phyloP scores from a whole-genome alignment of 1,140 invertebrate species.

The Orchestia grillus region DNA sequence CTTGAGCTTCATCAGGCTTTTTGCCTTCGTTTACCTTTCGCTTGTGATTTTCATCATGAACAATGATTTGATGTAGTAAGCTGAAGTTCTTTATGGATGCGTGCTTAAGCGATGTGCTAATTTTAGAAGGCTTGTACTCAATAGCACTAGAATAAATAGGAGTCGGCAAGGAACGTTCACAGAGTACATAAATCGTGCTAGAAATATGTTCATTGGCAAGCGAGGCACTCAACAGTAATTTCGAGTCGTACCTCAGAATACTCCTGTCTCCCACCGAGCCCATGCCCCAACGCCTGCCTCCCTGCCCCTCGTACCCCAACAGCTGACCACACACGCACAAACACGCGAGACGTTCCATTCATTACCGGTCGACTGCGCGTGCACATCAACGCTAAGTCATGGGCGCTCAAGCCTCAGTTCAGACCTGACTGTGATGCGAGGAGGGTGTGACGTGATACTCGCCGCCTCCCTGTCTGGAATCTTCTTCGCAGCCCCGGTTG shows the following conservation, averaged over 20 bases:
- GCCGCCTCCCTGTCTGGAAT: slow-evolving; percentile 2
- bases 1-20: background rate
- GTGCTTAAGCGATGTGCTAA: background rate
- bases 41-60: no score
- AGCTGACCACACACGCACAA: slow-evolving; percentile 55
- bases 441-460: background rate
- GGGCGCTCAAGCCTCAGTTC: background rate
- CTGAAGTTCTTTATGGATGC: background rate
- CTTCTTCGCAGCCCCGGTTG: background rate
- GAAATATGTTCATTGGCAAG: background rate
- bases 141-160: background rate
- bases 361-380: background rate
- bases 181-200: background rate
- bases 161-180: background rate
- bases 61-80: background rate
- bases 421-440: background rate
- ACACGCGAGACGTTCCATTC: slow-evolving; percentile 53
- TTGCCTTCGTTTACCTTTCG: background rate
- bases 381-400: background rate
- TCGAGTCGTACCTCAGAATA: background rate
- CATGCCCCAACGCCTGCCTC: background rate
- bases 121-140: background rate
- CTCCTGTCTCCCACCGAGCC: background rate
- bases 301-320: slow-evolving; percentile 7
- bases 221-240: background rate